phyloP scores from a whole-genome alignment of 1,140 invertebrate species.

The Dysdera silvatica region DNA sequence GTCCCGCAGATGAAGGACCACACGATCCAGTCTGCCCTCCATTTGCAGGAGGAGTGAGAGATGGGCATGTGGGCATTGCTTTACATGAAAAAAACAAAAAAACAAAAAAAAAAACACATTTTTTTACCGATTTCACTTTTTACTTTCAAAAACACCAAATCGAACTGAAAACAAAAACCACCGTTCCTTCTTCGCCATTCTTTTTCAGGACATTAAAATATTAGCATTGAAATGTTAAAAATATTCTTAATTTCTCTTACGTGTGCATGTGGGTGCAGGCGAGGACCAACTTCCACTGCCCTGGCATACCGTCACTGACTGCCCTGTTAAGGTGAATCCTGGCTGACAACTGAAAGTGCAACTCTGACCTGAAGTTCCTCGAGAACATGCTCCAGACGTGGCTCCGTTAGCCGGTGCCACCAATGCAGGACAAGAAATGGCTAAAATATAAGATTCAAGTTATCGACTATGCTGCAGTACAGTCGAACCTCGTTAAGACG shows the following conservation, averaged over 20 bases:
- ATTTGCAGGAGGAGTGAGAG: conserved; percentile 7
- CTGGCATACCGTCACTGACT: neutral
- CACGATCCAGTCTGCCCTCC: conserved; percentile 14
- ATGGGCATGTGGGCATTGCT: conserved; percentile 5
- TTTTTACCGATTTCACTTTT: too few relatives aligned
- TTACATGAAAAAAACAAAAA: neutral
- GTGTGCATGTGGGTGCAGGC: neutral
- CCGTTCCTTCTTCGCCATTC: too few relatives aligned
- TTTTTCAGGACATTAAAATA: too few relatives aligned
- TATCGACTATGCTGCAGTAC: too few relatives aligned
- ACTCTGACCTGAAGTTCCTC: neutral
- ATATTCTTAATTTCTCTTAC: neutral
- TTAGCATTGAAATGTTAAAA: neutral
- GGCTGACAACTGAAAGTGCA: conserved; percentile 3
- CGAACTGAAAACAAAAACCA: too few relatives aligned
- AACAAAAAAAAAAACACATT: too few relatives aligned
- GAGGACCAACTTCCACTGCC: neutral
- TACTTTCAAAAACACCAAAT: too few relatives aligned
- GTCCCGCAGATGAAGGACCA: neutral
- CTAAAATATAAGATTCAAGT: too few relatives aligned
- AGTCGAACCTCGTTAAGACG: too few relatives aligned
- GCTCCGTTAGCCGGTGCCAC: neutral
- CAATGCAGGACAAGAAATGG: conserved; percentile 1
- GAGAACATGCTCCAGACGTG: neutral
- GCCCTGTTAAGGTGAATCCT: neutral